phyloP scores from a whole-genome alignment of 2,113 vertebrate species.

The Lethenteron reissneri region DNA sequence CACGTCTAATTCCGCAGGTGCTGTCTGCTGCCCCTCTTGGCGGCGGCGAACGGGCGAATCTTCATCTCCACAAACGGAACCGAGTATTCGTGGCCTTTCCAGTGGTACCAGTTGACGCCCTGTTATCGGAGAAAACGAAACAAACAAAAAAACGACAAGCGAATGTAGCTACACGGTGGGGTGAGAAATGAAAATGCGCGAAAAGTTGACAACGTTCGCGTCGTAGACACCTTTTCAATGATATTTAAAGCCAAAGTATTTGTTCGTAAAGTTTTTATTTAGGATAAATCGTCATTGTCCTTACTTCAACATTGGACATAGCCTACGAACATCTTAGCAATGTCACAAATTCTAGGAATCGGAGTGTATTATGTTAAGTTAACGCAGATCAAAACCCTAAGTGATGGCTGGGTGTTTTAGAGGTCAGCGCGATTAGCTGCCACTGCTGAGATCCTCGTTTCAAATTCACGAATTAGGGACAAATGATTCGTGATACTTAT shows the following conservation, averaged over 20 bases:
- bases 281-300: neutral
- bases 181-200: neutral
- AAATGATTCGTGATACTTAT: no score
- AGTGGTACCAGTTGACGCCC: conserved; percentile 98
- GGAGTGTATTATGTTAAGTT: no score
- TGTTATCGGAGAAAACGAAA: conserved; percentile 15
- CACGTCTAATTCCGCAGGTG: no score
- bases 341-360: no score
- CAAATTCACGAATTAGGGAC: no score
- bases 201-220: neutral
- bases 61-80: conserved; percentile 96
- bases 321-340: neutral
- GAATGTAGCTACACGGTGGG: neutral
- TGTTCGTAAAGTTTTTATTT: neutral
- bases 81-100: conserved; percentile 89
- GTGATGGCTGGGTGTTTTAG: no score
- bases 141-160: conserved; percentile 8
- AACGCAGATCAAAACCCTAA: no score
- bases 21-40: no score
- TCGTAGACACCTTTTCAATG: neutral
- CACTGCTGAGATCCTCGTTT: no score
- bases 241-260: neutral
- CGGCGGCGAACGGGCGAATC: conserved; percentile 15
- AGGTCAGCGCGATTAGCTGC: no score
- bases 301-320: neutral